Evolutionary conservation across 2,888 invertebrate species (phyloP).

Genomic region (Lathronympha strigana): DNA sequence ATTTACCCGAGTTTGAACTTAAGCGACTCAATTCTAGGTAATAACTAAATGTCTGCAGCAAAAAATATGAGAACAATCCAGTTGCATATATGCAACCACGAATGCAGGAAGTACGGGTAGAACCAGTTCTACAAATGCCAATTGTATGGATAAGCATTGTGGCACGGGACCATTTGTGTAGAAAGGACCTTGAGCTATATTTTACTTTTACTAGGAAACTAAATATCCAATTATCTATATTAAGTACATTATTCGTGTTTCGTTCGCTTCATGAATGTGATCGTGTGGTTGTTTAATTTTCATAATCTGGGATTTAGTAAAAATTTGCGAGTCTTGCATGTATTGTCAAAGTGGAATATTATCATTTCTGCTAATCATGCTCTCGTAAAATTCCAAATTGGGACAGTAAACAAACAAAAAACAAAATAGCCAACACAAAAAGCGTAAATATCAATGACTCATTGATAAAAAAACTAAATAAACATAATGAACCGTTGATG

Average conservation of each 20-base stretch:
- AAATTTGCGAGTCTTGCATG: no score
- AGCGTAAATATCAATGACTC: constrained; percentile 27
- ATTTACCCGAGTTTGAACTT: no score
- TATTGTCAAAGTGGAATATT: no score
- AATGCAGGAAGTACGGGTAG: constrained; percentile 26
- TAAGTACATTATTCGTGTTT: no score
- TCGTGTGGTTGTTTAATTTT: no score
- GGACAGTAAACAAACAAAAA: neutral
- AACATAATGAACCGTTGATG: constrained; percentile 12
- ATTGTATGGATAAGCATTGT: neutral
- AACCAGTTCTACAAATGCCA: constrained; percentile 39
- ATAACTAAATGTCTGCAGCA: constrained; percentile 1
- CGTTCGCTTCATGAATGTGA: no score
- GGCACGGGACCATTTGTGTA: neutral
- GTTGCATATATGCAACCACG: neutral
- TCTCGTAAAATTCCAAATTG: no score
- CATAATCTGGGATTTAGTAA: no score
- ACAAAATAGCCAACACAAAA: constrained; percentile 10
- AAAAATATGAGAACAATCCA: constrained; percentile 1
- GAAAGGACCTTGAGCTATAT: constrained; percentile 8
- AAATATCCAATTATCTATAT: neutral
- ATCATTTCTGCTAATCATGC: neutral
- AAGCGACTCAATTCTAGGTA: no score
- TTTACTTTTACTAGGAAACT: neutral
- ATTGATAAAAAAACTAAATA: constrained; percentile 32